These are phyloP conservation scores for Macropus fuliginosus DNA, from an alignment of 2,797 vertebrate genomes.

Conservation along the genomic window DNA sequence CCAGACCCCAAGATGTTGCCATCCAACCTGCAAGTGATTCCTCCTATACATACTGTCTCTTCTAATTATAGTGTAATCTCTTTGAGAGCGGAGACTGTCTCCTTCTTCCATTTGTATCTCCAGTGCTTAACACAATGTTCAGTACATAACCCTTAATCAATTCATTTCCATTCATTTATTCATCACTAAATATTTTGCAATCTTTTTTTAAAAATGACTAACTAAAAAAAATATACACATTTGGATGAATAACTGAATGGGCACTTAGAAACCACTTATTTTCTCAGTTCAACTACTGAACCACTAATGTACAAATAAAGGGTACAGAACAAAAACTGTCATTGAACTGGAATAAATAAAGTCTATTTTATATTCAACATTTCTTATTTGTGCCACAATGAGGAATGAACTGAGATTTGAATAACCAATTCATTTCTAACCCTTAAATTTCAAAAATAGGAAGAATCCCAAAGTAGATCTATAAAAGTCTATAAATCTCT, in stretches of 20 bases:
- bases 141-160: neutral
- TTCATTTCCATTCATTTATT: conserved; percentile 3
- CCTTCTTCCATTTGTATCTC: neutral
- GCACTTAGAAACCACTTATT: conserved; percentile 3
- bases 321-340: neutral
- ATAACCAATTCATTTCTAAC: conserved; percentile 17
- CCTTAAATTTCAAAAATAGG: conserved; percentile 43
- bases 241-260: conserved; percentile 1
- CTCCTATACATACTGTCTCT: neutral
- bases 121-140: neutral
- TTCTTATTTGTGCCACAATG: neutral
- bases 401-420: neutral
- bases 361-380: neutral
- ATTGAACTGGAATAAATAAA: conserved; percentile 4
- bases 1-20: neutral
- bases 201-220: neutral
- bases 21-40: neutral
- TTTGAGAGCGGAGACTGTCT: neutral
- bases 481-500: conserved; percentile 28
- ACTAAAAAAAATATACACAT: neutral
- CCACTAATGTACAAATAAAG: conserved; percentile 11
- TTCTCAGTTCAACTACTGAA: neutral
- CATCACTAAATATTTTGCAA: conserved; percentile 19
- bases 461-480: conserved; percentile 30
- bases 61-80: neutral